Evolutionary conservation across 2,113 vertebrate species (phyloP).

Genomic region (Microtus montanus): DNA sequence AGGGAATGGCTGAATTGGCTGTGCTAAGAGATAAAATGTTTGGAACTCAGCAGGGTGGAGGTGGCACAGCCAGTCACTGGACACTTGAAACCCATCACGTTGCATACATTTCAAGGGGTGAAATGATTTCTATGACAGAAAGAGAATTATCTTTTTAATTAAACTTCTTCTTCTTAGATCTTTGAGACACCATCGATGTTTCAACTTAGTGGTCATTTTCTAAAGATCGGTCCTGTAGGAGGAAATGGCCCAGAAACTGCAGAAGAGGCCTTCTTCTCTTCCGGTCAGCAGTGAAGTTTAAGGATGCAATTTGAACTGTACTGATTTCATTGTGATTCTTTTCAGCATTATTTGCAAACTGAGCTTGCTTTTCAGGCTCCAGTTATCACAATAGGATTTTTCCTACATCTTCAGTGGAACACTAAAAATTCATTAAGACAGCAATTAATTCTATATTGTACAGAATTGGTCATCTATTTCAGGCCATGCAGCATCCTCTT

Average conservation of each 20-base stretch:
- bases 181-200: background rate
- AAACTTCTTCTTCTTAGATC: background rate
- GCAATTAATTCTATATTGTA: background rate
- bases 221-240: background rate
- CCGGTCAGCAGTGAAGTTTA: background rate
- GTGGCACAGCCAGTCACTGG: background rate
- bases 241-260: background rate
- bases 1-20: background rate
- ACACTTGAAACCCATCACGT: background rate
- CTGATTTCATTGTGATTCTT: background rate
- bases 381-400: background rate
- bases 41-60: background rate
- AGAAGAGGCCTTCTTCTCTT: background rate
- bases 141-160: background rate
- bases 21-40: background rate
- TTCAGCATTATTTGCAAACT: background rate
- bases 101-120: background rate
- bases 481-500: rapidly evolving
- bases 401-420: background rate
- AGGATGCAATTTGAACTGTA: background rate
- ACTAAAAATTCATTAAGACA: background rate
- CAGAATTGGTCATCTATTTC: background rate
- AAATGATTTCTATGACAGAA: background rate
- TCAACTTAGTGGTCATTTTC: background rate
- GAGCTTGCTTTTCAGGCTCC: background rate